Conservation (phyloP, 2,797 vertebrate genomes). For the Xyrichtys novacula region DNA sequence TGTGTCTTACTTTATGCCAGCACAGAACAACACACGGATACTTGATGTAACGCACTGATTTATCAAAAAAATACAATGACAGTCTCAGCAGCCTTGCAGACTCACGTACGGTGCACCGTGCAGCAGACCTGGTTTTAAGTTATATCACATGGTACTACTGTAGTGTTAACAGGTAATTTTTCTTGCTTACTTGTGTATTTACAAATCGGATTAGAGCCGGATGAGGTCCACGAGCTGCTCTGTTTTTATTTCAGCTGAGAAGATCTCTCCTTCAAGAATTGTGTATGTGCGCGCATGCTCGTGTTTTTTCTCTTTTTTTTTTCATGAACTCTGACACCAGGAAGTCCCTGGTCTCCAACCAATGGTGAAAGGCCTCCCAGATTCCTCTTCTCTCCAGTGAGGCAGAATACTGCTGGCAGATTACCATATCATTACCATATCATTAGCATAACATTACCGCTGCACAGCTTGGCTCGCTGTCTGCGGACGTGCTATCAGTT, state of each 20-base stretch:
- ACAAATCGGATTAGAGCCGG: slow-evolving; percentile 74
- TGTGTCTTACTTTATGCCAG: slow-evolving; percentile 52
- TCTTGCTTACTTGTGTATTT: slow-evolving; percentile 72
- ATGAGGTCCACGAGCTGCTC: slow-evolving; percentile 65
- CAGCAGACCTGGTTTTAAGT: slow-evolving; percentile 54
- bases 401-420: slow-evolving; percentile 83
- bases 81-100: slow-evolving; percentile 43
- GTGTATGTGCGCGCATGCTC: slow-evolving; percentile 27
- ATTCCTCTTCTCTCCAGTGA: slow-evolving; percentile 79
- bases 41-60: slow-evolving; percentile 62
- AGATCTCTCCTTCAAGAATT: slow-evolving; percentile 60
- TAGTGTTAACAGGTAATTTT: slow-evolving; percentile 75
- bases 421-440: slow-evolving; percentile 86
- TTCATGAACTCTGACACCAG: slow-evolving; percentile 76
- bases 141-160: slow-evolving; percentile 47
- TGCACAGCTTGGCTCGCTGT: slow-evolving; percentile 80
- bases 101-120: slow-evolving; percentile 54
- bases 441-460: slow-evolving; percentile 84
- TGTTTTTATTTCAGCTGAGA: slow-evolving; percentile 72
- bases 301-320: slow-evolving; percentile 24
- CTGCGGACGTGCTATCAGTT: slow-evolving; percentile 80
- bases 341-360: slow-evolving; percentile 82
- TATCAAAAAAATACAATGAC: slow-evolving; percentile 1
- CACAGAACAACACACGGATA: slow-evolving; percentile 51
- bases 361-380: slow-evolving; percentile 82